Percentiles rank a stretch among this genome's conserved stretches.
Evolutionary conservation across 2,888 invertebrate genomes (phyloP).

Genomic region (Lucinisca nassula): DNA sequence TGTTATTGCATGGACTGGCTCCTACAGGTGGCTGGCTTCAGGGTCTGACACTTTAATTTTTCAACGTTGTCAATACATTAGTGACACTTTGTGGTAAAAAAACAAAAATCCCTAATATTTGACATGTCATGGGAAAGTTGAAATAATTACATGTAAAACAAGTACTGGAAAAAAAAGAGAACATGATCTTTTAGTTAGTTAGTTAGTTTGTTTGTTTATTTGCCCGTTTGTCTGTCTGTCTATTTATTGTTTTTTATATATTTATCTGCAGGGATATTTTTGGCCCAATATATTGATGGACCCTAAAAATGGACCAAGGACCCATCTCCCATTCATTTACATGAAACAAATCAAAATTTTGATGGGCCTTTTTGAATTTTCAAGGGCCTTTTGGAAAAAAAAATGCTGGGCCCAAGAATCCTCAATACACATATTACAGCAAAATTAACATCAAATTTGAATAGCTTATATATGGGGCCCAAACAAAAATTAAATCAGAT

Average conservation of each 20-base stretch:
- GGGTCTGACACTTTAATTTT: constrained; percentile 5
- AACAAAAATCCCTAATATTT: background rate
- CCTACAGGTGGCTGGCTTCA: constrained; percentile 1
- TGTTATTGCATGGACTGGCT: background rate
- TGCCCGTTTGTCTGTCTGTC: background rate
- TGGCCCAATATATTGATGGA: too few relatives aligned
- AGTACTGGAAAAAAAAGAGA: background rate
- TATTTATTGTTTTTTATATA: background rate
- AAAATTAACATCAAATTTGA: too few relatives aligned
- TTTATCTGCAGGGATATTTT: too few relatives aligned
- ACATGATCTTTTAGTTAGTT: background rate
- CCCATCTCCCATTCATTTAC: too few relatives aligned
- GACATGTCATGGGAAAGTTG: constrained; percentile 10
- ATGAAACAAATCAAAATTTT: too few relatives aligned
- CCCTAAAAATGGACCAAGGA: too few relatives aligned
- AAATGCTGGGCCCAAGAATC: too few relatives aligned
- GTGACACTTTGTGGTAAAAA: background rate
- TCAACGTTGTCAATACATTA: background rate
- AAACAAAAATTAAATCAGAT: too few relatives aligned
- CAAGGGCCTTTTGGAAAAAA: too few relatives aligned
- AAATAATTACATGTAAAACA: background rate
- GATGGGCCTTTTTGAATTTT: too few relatives aligned
- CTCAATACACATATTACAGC: too few relatives aligned
- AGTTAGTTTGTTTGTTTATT: background rate
- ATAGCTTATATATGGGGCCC: too few relatives aligned